Evolutionary conservation across 2,797 vertebrate species (phyloP).

Genomic region (Zenarchopterus dispar): DNA sequence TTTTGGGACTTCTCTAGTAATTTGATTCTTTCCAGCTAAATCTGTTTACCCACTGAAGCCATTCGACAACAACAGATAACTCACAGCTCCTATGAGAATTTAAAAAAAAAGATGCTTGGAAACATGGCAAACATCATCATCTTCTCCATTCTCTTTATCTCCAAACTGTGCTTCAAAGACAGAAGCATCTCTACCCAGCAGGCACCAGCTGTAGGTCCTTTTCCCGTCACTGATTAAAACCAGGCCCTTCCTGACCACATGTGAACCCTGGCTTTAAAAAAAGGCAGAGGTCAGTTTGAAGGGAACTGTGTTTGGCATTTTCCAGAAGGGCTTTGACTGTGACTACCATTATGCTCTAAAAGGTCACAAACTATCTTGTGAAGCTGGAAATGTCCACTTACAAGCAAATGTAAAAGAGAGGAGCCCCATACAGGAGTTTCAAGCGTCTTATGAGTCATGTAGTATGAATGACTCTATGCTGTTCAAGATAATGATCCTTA

Average conservation of each 20-base stretch:
- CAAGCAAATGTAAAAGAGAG: conserved; percentile 1
- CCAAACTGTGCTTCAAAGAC: conserved; percentile 35
- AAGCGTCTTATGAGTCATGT: conserved; percentile 37
- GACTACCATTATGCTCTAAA: conserved; percentile 9
- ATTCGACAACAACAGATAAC: conserved; percentile 32
- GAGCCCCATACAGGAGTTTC: too few relatives aligned
- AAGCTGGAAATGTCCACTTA: neutral
- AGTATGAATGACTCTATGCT: conserved; percentile 35
- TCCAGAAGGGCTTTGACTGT: conserved; percentile 20
- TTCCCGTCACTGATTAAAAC: conserved; percentile 46
- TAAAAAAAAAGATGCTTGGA: conserved; percentile 9
- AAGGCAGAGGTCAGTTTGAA: conserved; percentile 55
- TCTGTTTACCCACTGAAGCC: conserved; percentile 22
- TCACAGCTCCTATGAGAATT: neutral
- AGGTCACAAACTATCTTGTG: conserved; percentile 21
- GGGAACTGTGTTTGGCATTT: conserved; percentile 59
- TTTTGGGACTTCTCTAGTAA: conserved; percentile 24
- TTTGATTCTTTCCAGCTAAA: conserved; percentile 44
- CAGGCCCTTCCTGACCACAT: conserved; percentile 43
- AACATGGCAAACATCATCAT: neutral
- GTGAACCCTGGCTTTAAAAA: conserved; percentile 45
- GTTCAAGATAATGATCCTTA: conserved; percentile 39
- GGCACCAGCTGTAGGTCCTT: conserved; percentile 45
- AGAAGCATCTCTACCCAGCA: conserved; percentile 5
- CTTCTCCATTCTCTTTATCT: conserved; percentile 2